Percentiles rank a stretch among this genome's conserved stretches.
Conservation (phyloP, 2,797 vertebrate genomes). For the Hippopotamyrus pictus region DNA sequence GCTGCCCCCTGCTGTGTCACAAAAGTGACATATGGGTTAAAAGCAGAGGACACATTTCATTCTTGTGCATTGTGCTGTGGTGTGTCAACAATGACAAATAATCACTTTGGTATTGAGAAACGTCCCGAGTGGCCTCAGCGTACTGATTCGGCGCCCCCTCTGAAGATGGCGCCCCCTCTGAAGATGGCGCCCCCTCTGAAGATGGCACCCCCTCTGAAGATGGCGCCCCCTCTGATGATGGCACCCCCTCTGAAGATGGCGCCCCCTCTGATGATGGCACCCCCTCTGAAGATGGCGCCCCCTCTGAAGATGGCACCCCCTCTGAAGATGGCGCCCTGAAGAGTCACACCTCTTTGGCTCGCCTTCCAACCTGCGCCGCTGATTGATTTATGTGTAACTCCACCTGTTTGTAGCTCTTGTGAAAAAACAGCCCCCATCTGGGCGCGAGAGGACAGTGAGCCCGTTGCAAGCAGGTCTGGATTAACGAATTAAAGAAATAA, state of each 20-base stretch:
- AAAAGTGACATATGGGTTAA: too few relatives aligned
- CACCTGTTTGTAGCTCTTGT: background rate
- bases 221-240: background rate
- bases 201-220: too few relatives aligned
- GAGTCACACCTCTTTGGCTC: background rate
- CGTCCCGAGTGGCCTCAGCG: background rate
- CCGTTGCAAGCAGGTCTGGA: background rate
- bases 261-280: background rate
- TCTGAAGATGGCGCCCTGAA: background rate
- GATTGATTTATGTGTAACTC: background rate
- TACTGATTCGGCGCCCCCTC: background rate
- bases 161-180: background rate
- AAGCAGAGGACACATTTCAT: too few relatives aligned
- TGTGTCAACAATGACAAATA: too few relatives aligned
- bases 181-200: background rate
- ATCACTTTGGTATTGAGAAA: background rate
- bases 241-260: background rate
- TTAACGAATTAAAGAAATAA: constrained; percentile 12
- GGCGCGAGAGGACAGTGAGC: background rate
- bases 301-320: too few relatives aligned
- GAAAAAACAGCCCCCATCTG: background rate
- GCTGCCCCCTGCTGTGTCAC: too few relatives aligned
- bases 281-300: background rate
- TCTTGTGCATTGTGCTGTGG: too few relatives aligned
- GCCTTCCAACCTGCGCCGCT: background rate